These are phyloP conservation scores for Thysanoteuthis rhombus DNA, from an alignment of 2,888 invertebrate genomes.

Conservation along the genomic window DNA sequence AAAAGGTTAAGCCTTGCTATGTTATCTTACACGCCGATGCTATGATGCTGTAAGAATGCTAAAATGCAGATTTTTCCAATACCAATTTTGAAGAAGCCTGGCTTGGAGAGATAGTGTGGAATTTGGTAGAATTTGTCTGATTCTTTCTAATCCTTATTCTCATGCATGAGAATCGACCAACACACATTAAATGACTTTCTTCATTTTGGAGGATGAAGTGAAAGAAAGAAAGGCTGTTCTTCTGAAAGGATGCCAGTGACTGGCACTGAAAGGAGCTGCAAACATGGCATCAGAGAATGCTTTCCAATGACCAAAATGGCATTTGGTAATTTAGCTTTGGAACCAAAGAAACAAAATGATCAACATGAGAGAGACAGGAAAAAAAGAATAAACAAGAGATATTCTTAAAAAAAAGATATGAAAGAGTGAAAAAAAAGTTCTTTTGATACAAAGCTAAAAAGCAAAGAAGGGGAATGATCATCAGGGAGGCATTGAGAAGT, in stretches of 20 bases:
- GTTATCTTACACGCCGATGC: neutral
- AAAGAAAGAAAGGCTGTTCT: neutral
- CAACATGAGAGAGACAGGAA: neutral
- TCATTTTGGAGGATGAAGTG: neutral
- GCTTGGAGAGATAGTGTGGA: neutral
- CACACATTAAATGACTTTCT: neutral
- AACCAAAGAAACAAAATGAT: neutral
- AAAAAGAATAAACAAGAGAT: neutral
- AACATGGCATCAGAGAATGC: neutral
- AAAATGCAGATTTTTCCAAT: conserved; percentile 12
- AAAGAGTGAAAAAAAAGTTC: neutral
- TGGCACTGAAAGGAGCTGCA: neutral
- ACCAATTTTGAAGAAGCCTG: conserved; percentile 12
- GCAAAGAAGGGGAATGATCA: neutral
- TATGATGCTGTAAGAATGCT: neutral
- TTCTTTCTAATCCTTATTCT: neutral
- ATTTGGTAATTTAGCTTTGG: neutral
- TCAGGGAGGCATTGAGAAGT: neutral
- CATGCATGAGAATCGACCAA: neutral
- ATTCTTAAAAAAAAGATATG: neutral
- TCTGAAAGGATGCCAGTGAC: neutral
- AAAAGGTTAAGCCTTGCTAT: neutral
- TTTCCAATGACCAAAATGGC: neutral
- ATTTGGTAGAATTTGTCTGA: neutral
- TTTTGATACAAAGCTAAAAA: neutral